Percentiles rank a stretch among this genome's conserved stretches.
These are phyloP conservation scores for Cyaniris semiargus DNA, from an alignment of 2,888 invertebrate genomes.

Conservation along the genomic window DNA sequence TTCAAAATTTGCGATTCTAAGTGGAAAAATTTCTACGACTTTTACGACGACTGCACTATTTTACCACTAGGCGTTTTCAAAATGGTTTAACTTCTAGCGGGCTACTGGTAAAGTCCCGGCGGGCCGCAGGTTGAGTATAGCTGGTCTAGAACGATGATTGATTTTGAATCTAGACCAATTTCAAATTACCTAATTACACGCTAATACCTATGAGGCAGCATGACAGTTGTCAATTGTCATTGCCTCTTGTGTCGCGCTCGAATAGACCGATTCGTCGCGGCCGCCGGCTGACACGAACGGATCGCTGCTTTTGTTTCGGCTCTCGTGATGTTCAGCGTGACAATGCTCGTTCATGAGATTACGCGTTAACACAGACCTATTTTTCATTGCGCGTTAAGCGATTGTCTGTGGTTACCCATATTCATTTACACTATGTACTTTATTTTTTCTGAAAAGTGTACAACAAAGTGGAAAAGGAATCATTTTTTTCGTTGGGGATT, in stretches of 20 bases:
- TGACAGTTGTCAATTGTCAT: neutral
- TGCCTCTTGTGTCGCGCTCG: slow-evolving; percentile 41
- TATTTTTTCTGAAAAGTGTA: neutral
- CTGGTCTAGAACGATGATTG: too few relatives aligned
- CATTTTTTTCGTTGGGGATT: too few relatives aligned
- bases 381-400: neutral
- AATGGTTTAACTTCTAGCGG: too few relatives aligned
- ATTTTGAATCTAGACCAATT: neutral
- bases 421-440: neutral
- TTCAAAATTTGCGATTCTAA: too few relatives aligned
- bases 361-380: too few relatives aligned
- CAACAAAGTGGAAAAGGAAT: too few relatives aligned
- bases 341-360: slow-evolving; percentile 24
- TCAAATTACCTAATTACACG: neutral
- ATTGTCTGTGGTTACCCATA: neutral
- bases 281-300: slow-evolving; percentile 33
- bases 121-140: too few relatives aligned
- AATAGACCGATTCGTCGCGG: slow-evolving; percentile 50
- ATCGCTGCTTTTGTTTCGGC: slow-evolving; percentile 35
- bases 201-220: neutral
- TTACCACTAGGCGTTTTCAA: too few relatives aligned
- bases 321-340: slow-evolving; percentile 31
- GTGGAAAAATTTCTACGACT: too few relatives aligned
- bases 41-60: too few relatives aligned
- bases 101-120: too few relatives aligned